A percentile compares a stretch with the other conserved stretches of the same genome.
phyloP scores from a whole-genome alignment of 2,797 vertebrate species.

The Prunella strophiata region DNA sequence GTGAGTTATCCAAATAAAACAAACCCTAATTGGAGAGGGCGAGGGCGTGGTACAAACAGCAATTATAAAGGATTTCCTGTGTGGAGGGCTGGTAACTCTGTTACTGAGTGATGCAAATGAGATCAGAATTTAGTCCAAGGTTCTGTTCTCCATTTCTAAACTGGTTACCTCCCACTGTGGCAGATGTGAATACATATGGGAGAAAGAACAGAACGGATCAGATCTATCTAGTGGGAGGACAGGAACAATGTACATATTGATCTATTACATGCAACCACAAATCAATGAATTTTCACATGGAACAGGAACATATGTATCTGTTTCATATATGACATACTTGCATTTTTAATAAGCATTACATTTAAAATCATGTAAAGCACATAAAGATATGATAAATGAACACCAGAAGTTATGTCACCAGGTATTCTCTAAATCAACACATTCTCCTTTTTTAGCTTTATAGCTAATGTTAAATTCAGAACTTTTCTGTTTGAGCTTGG shows the following conservation, averaged over 20 bases:
- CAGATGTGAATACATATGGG: conserved; percentile 28
- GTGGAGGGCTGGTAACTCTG: background rate
- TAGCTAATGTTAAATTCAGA: background rate
- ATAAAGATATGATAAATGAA: background rate
- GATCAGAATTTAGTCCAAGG: background rate
- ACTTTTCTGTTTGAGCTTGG: conserved; percentile 11
- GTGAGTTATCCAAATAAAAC: background rate
- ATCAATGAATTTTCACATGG: background rate
- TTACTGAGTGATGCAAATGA: background rate
- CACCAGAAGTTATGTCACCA: background rate
- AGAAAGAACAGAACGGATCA: background rate
- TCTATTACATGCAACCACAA: background rate
- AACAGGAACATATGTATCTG: background rate
- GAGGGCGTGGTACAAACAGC: background rate
- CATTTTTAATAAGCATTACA: background rate
- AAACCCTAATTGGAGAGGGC: background rate
- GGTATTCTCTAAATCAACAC: background rate
- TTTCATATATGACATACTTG: background rate
- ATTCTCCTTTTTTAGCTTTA: background rate
- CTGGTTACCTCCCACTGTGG: background rate
- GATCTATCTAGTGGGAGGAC: conserved; percentile 11
- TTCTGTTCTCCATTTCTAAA: conserved; percentile 23
- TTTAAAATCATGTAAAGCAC: background rate
- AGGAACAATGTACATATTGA: background rate
- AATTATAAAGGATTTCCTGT: background rate